These are phyloP conservation scores for Pectinophora gossypiella DNA, from an alignment of 1,140 invertebrate species.

Conservation along the genomic window DNA sequence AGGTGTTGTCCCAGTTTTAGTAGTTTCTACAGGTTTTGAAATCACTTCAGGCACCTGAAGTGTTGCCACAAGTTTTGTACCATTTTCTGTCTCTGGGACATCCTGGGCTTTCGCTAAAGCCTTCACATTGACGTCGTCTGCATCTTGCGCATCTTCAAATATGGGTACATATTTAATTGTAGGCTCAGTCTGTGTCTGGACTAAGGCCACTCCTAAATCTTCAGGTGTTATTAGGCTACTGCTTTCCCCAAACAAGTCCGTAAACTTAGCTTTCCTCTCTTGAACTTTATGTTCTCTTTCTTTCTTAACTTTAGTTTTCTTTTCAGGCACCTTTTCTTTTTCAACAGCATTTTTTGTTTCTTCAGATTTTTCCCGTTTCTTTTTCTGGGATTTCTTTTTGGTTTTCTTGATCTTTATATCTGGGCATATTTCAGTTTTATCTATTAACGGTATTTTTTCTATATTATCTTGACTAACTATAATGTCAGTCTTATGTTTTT, in stretches of 20 bases:
- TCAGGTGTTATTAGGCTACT: constrained; percentile 60
- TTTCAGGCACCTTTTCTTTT: constrained; percentile 17
- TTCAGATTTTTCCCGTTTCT: constrained; percentile 6
- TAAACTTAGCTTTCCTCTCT: constrained; percentile 46
- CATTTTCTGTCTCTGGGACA: too few relatives aligned
- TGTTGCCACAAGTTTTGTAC: too few relatives aligned
- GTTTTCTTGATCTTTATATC: constrained; percentile 7
- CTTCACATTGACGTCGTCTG: constrained; percentile 24
- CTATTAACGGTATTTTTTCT: constrained; percentile 1
- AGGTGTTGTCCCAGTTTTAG: too few relatives aligned
- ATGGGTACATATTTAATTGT: constrained; percentile 32
- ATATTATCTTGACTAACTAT: background rate
- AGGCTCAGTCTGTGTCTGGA: background rate
- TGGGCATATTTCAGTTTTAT: background rate
- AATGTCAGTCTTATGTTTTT: background rate
- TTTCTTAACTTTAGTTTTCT: constrained; percentile 15
- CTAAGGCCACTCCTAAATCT: constrained; percentile 42
- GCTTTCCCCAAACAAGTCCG: constrained; percentile 59
- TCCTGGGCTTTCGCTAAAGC: background rate
- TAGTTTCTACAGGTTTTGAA: background rate
- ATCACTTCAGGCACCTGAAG: too few relatives aligned
- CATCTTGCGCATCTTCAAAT: constrained; percentile 54
- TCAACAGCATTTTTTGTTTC: constrained; percentile 10
- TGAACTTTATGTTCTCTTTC: too few relatives aligned
- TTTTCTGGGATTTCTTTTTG: constrained; percentile 10